Conservation (phyloP, 2,888 invertebrate genomes). For the Slavum lentiscoides region DNA sequence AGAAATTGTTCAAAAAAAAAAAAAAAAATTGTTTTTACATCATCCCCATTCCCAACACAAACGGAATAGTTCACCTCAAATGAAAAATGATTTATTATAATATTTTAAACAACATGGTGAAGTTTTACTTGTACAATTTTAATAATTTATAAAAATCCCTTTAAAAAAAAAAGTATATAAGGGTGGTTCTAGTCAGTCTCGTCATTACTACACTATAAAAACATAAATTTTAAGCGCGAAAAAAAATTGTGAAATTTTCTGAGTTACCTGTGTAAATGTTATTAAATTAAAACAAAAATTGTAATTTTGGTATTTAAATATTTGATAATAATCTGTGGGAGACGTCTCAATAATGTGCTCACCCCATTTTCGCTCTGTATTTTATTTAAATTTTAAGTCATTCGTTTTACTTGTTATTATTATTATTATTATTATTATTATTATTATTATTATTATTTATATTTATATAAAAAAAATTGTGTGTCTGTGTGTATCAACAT, state of each 20-base stretch:
- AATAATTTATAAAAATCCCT: slow-evolving; percentile 44
- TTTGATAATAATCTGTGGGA: slow-evolving; percentile 33
- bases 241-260: slow-evolving; percentile 45
- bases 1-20: slow-evolving; percentile 23
- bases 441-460: slow-evolving; percentile 33
- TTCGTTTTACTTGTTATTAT: slow-evolving; percentile 47
- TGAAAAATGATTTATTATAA: slow-evolving; percentile 20
- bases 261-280: slow-evolving; percentile 50
- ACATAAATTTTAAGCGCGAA: slow-evolving; percentile 25
- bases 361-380: slow-evolving; percentile 53
- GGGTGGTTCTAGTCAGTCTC: slow-evolving; percentile 51
- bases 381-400: slow-evolving; percentile 53
- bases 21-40: neutral
- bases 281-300: slow-evolving; percentile 33
- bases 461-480: neutral
- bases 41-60: neutral
- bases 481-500: neutral
- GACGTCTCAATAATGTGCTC: slow-evolving; percentile 40
- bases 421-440: slow-evolving; percentile 41
- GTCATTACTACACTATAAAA: slow-evolving; percentile 22
- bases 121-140: slow-evolving; percentile 45
- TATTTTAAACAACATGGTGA: slow-evolving; percentile 31
- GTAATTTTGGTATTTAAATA: slow-evolving; percentile 45
- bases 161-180: slow-evolving; percentile 19
- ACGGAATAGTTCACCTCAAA: slow-evolving; percentile 3